Conservation (phyloP, 2,888 invertebrate species). For the Pycnomerus fuliginosus region DNA sequence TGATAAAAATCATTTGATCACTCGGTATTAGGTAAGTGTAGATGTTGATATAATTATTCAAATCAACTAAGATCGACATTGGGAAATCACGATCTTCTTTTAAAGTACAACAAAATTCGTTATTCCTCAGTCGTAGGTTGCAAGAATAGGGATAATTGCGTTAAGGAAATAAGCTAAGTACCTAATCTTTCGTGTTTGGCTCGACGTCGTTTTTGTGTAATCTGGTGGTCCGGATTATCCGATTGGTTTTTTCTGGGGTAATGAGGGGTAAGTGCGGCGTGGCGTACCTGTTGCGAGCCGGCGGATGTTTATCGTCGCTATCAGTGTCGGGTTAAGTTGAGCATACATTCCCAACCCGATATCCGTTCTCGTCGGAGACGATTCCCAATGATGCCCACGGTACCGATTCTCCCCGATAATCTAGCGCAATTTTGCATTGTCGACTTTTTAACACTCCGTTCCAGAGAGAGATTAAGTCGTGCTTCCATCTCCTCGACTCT, state of each 20-base stretch:
- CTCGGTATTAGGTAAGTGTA: too few species aligned
- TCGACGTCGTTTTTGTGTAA: constrained; percentile 30
- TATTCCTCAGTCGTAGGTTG: too few species aligned
- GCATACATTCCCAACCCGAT: constrained; percentile 35
- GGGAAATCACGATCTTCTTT: too few species aligned
- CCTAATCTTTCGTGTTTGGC: constrained; percentile 22
- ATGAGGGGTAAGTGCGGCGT: constrained; percentile 38
- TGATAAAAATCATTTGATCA: too few species aligned
- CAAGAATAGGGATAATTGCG: too few species aligned
- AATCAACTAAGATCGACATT: too few species aligned
- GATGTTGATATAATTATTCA: too few species aligned
- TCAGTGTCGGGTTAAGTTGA: constrained; percentile 46
- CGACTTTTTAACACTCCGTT: neutral
- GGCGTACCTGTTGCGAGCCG: constrained; percentile 46
- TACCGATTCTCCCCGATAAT: constrained; percentile 11
- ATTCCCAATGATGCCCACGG: constrained; percentile 15
- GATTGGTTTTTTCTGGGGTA: constrained; percentile 40
- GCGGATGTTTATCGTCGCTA: constrained; percentile 48
- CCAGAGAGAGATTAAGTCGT: neutral
- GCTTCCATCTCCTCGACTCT: neutral
- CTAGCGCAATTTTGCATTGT: constrained; percentile 9
- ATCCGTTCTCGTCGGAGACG: constrained; percentile 11
- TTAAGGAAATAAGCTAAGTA: constrained; percentile 19
- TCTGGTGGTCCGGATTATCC: constrained; percentile 33
- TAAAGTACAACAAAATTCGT: too few species aligned